A percentile compares a stretch with the other conserved stretches of the same genome.
Evolutionary conservation across 2,113 vertebrate genomes (phyloP).

Genomic region (Engystomops pustulosus): DNA sequence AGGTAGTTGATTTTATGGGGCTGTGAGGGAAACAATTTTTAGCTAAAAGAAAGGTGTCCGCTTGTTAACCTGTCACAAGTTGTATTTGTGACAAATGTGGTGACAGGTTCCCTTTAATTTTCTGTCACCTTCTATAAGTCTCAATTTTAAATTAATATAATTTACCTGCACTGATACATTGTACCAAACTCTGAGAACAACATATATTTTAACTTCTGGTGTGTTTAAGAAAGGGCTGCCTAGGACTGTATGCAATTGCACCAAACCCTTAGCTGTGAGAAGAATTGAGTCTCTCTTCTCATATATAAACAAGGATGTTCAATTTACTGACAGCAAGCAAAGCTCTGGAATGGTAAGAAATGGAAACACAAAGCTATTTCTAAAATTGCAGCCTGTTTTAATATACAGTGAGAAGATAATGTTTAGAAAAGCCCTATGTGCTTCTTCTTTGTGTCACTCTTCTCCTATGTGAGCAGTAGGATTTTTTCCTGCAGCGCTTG

Average conservation of each 20-base stretch:
- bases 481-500: background rate
- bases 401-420: background rate
- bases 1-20: too few relatives aligned
- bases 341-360: background rate
- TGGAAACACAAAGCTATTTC: too few relatives aligned
- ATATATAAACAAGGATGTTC: background rate
- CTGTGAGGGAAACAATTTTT: too few relatives aligned
- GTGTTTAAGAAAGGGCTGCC: background rate
- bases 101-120: too few relatives aligned
- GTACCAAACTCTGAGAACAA: background rate
- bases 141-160: background rate
- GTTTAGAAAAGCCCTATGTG: too few relatives aligned
- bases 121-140: background rate
- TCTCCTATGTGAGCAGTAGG: background rate
- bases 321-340: background rate
- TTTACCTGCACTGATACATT: background rate
- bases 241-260: background rate
- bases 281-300: background rate
- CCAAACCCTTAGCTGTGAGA: background rate
- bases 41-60: too few relatives aligned
- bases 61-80: too few relatives aligned
- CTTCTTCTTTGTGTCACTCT: background rate
- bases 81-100: too few relatives aligned
- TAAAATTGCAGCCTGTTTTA: background rate
- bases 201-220: background rate